Percentiles rank a stretch among this genome's conserved stretches.
Conservation (phyloP, 2,888 invertebrate species). For the Ectropis crepuscularia region DNA sequence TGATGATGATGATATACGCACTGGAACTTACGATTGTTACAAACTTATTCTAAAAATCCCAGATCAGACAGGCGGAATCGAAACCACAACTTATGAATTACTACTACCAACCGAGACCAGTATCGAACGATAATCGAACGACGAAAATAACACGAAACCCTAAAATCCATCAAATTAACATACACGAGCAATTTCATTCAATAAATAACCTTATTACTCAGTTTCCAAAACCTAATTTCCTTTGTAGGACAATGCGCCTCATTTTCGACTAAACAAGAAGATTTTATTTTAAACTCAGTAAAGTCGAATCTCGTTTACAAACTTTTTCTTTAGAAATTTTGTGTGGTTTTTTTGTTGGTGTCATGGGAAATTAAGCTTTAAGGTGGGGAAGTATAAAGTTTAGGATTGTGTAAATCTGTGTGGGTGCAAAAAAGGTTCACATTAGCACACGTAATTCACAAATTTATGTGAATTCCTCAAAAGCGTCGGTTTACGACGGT, state of each 20-base stretch:
- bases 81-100: no score
- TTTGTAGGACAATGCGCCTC: conserved; percentile 8
- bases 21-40: no score
- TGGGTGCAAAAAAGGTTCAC: conserved; percentile 14
- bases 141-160: no score
- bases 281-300: conserved; percentile 4
- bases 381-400: neutral
- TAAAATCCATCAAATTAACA: conserved; percentile 19
- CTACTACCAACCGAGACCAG: no score
- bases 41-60: no score
- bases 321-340: conserved; percentile 5
- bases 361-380: neutral
- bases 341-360: neutral
- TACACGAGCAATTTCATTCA: conserved; percentile 12
- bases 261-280: conserved; percentile 1
- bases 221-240: conserved; percentile 18
- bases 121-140: no score
- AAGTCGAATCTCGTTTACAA: conserved; percentile 15
- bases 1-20: no score
- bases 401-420: neutral
- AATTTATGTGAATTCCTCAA: conserved; percentile 28
- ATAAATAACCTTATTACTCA: conserved; percentile 25
- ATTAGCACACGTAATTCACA: conserved; percentile 27
- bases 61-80: no score
- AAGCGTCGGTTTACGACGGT: conserved; percentile 18